Evolutionary conservation across 2,797 vertebrate species (phyloP), one percentile per base, ranked within the genome.

Genomic region (Clarias fuscus): DNA sequence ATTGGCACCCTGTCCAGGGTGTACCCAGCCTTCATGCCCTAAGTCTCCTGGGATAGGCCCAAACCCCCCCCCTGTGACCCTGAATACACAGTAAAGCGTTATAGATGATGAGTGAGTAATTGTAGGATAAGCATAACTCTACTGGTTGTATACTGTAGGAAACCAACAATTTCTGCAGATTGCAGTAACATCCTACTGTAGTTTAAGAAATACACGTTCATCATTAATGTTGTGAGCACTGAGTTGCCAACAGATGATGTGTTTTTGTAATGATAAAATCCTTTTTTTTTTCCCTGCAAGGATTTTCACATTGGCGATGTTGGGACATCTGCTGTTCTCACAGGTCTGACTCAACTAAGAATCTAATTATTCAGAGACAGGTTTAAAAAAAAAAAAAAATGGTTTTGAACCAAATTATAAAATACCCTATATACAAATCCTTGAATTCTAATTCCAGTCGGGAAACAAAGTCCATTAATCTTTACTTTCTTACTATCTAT

Each of bases 291-390:
- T 33, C 10, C 20, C 40, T 18, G 24, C 43, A 56, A 15, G 72
- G 24, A 53, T 75, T 27, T 80, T 64, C 22, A 43, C 11, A 6
- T n/a, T 43, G 37, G 13, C 0, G 22, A 80, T n/a, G 22, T 40
- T 64, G 58, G 59, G 30, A 80, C 59, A 64, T 80, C 77, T 80
- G 77, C 59, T 62, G 59, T 80, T 80, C 59, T 15, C 24, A 62
- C 58, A 37, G 0, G 13, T 62, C 59, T 2, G 1, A 79, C 11
- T 62, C 30, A 61, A 61, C 11, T 15, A 43, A 64, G 59, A 59
- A 40, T 79, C 20, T 37, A 79, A 62, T 62, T 59, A 77, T 59
- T 77, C 22, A 8, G 18, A 59, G n/a, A 33, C 4, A 5, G 53
- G 15, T 30, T 79, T 40, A 7, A 20, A 79, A 77, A 30, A 17